Evolutionary conservation across 2,113 vertebrate species (phyloP), one percentile per base, ranked within the genome.

Genomic region (Tapirus terrestris): DNA sequence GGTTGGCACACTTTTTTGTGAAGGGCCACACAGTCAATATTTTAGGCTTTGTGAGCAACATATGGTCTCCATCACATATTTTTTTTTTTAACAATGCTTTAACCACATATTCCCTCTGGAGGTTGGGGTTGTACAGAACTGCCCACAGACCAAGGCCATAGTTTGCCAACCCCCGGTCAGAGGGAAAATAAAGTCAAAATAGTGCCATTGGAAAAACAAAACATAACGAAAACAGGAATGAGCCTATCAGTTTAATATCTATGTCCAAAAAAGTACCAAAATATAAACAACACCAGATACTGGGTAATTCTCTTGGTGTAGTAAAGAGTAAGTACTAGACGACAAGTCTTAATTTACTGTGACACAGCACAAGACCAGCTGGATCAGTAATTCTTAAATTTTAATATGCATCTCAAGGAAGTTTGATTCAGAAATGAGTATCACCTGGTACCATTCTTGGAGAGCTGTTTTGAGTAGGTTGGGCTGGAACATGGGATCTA

Each of bases 341-440:
- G 56, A 25, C 36, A 61, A 18, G 18, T 72, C 43, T 93, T 89
- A 63, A 61, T 87, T 91, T 88, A 83, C 25, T 58, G 23, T 75
- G 58, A 39, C 2, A 45, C 12, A 87, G 23, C 25, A 51, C n/a
- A 92, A 45, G 36, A 67, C 43, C 63, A 72, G 20, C 65, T 83
- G 81, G 23, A 60, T 84, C 43, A 61, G 1, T 72, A 36, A 23
- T 85, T 95, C 39, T 73, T 81, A 84, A 79, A 29, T 77, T 72
- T 94, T 87, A 56, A 17, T 73, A 11, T 70, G 27, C 63, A 75
- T 87, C 29, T 93, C 39, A 83, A 75, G 56, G 9, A 86, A 60
- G 8, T 80, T 93, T 95, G 84, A 77, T 85, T 89, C 45, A 89
- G 70, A 97, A 92, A 73, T 94, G 60, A 94, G 5, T 31, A 77